phyloP scores from a whole-genome alignment of 2,113 vertebrate genomes.

The Chlorodrepanis virens region DNA sequence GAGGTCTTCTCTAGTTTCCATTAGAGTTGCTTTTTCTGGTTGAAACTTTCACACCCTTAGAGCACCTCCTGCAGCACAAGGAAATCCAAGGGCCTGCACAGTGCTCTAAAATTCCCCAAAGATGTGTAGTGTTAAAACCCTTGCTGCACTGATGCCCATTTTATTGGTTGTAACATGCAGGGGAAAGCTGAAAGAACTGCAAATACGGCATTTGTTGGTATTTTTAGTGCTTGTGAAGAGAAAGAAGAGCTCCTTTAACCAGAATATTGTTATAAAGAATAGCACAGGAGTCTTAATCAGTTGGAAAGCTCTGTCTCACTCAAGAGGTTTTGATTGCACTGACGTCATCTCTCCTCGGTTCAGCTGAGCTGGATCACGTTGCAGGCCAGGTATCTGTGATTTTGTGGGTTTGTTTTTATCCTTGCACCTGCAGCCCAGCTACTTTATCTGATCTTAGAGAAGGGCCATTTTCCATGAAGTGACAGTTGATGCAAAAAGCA shows the following conservation, averaged over 20 bases:
- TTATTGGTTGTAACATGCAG: background rate
- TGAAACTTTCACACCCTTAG: background rate
- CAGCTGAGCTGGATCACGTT: background rate
- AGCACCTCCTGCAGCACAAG: background rate
- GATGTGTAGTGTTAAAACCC: background rate
- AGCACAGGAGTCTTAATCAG: conserved; percentile 42
- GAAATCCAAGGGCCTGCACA: background rate
- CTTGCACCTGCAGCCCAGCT: conserved; percentile 15
- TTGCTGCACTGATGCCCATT: background rate
- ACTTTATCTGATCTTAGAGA: background rate
- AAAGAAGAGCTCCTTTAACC: conserved; percentile 32
- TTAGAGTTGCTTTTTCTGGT: background rate
- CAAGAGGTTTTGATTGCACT: conserved; percentile 26
- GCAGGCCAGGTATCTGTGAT: conserved; percentile 43
- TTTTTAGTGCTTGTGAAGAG: conserved; percentile 9
- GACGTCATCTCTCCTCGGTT: background rate
- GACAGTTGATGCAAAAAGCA: background rate
- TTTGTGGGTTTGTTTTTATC: conserved; percentile 33
- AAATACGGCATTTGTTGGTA: conserved; percentile 17
- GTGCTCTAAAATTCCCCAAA: background rate
- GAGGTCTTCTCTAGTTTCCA: accelerated
- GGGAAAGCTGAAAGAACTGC: background rate
- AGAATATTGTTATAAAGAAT: conserved; percentile 25
- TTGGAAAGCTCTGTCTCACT: conserved; percentile 37
- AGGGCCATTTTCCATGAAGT: background rate